phyloP scores from a whole-genome alignment of 2,797 vertebrate genomes.

The Cynopterus sphinx region DNA sequence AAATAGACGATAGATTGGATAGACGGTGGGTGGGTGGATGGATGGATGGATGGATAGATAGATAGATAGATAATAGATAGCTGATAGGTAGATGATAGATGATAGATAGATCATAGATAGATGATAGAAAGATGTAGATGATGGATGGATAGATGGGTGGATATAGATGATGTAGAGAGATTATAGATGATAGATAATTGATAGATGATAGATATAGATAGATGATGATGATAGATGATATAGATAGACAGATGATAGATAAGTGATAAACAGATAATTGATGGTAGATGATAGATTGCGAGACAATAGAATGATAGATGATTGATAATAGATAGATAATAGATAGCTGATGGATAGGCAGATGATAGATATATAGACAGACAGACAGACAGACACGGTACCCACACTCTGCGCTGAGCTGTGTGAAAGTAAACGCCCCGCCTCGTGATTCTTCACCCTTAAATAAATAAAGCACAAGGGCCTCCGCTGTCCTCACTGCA shows the following conservation, averaged over 20 bases:
- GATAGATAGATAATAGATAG: neutral
- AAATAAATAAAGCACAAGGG: conserved; percentile 61
- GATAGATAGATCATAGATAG: neutral
- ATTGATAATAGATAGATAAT: neutral
- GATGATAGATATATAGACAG: neutral
- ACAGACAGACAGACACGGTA: neutral
- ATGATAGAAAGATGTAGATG: no score
- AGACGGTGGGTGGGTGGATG: no score
- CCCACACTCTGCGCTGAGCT: neutral
- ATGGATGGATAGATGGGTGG: neutral
- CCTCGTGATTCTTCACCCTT: conserved; percentile 13
- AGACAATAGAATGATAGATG: neutral
- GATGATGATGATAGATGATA: no score
- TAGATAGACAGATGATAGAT: neutral
- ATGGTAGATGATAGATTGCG: neutral
- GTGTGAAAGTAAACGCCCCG: neutral
- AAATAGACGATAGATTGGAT: no score
- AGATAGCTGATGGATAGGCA: neutral
- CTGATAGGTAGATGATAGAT: no score
- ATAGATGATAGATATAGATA: no score
- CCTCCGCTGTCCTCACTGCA: neutral
- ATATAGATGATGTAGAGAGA: no score
- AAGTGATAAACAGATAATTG: neutral
- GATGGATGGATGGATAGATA: no score
- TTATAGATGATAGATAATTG: no score